Conservation (phyloP, 2,888 invertebrate genomes). For the Microplitis manilae region DNA sequence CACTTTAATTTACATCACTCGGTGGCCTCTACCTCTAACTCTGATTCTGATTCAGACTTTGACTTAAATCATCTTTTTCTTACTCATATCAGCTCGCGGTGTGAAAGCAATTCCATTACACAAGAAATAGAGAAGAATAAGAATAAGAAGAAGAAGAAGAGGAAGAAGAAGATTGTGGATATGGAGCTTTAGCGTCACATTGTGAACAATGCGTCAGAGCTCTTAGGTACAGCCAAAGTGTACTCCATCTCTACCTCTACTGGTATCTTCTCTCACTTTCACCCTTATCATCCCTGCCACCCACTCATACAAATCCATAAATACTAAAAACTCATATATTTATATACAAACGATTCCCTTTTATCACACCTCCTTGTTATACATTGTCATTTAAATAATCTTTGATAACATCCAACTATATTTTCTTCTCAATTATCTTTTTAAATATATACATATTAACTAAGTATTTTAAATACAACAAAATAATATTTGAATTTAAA, state of each 20-base stretch:
- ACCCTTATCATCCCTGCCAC: neutral
- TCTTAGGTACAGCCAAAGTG: neutral
- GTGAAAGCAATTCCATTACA: slow-evolving; percentile 17
- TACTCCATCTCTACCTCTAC: slow-evolving; percentile 1
- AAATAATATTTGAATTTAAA: too few relatives aligned
- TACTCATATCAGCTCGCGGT: neutral
- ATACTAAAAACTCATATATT: neutral
- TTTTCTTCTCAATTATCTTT: neutral
- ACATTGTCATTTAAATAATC: slow-evolving; percentile 27
- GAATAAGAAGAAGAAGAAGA: too few relatives aligned
- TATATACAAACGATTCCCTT: neutral
- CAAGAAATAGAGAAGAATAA: slow-evolving; percentile 29
- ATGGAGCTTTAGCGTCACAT: slow-evolving; percentile 26
- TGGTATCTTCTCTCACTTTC: neutral
- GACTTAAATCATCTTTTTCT: neutral
- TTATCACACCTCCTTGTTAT: neutral
- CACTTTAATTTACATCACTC: neutral
- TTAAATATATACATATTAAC: too few relatives aligned
- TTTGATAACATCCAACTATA: neutral
- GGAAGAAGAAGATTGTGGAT: neutral
- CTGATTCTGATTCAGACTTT: neutral
- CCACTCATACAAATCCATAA: neutral
- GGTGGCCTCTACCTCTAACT: neutral
- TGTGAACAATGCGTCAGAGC: slow-evolving; percentile 22
- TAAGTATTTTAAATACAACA: too few relatives aligned